Percentiles rank a stretch among this genome's conserved stretches.
Conservation (phyloP, 2,797 vertebrate genomes). For the Thaleichthys pacificus region DNA sequence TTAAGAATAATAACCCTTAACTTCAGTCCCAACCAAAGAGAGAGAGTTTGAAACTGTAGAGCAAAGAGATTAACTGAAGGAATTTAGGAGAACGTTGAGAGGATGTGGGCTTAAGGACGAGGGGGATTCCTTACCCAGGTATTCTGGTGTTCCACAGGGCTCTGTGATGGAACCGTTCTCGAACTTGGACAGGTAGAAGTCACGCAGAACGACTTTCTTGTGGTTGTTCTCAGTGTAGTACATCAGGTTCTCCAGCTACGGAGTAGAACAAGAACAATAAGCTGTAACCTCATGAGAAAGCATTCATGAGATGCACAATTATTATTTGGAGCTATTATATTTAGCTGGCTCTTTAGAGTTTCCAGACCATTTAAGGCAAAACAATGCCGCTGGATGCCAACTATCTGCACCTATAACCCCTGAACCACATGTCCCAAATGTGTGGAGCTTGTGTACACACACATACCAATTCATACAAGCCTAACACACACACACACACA, state of each 20-base stretch:
- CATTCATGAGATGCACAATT: not conserved
- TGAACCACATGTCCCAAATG: too few species aligned
- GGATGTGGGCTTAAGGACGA: constrained; percentile 16
- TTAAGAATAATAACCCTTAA: too few species aligned
- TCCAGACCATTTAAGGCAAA: too few species aligned
- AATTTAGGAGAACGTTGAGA: not conserved
- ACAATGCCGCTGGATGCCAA: not conserved
- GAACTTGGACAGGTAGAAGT: constrained; percentile 86
- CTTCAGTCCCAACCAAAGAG: too few species aligned
- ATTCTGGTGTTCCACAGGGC: constrained; percentile 86
- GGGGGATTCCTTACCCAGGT: constrained; percentile 73
- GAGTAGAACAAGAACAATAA: not conserved
- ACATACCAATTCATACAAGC: too few species aligned
- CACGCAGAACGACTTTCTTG: constrained; percentile 85
- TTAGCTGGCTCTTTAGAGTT: too few species aligned
- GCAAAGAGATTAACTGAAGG: constrained; percentile 18
- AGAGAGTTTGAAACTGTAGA: constrained; percentile 12
- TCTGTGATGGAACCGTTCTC: constrained; percentile 87
- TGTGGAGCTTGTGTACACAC: too few species aligned
- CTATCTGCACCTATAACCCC: too few species aligned
- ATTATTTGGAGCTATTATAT: too few species aligned
- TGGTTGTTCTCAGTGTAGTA: constrained; percentile 80
- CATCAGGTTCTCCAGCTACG: constrained; percentile 74
- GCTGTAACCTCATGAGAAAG: not conserved
- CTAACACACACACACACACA: too few species aligned